Base-by-base conservation (phyloP, 2,797 vertebrate species). In the Chrosomus eos region DNA sequence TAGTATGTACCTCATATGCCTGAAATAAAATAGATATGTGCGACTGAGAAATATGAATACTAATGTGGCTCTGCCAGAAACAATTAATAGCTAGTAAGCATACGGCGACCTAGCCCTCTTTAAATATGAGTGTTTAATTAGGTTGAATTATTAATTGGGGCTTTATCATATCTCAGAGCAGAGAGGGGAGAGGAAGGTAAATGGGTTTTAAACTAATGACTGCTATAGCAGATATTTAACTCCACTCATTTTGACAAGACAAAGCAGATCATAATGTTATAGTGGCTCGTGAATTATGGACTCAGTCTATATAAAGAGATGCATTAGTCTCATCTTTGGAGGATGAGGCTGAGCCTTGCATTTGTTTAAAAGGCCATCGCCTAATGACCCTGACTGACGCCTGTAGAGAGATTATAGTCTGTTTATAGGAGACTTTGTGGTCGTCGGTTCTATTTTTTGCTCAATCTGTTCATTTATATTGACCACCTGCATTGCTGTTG, bases 101-200 rank as follows among this genome's bases (percentile, higher is more conserved):
- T 43, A 80, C 76, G 80, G 80, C 9, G 89, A 84, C 81, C 83
- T 84, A 67, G 66, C 71, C 88, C 90, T 92, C 88, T 85, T 93
- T 93, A 94, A 94, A 94, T 94, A 95, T 92, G 92, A 93, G 89
- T 92, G 91, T 94, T 95, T 95, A 95, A 95, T 95, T 94, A 94
- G 93, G 91, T 90, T 90, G 92, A 87, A 88, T 88, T 93, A 94
- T 94, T 94, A 94, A 94, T 94, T 94, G 93, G 88, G 88, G 87
- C 90, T 91, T 90, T 77, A 90, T 93, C 90, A 92, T 90, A 93
- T 93, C 89, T 88, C 78, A 70, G 43, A 81, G 75, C 80, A 58
- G 36, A 83, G 86, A 43, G 64, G 58, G 79, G 80, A 80, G 58
- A 76, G 85, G 86, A 90, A 88, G 85, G 88, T 87, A 90, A 90